phyloP scores from a whole-genome alignment of 2,797 vertebrate species.

The Artibeus jamaicensis region DNA sequence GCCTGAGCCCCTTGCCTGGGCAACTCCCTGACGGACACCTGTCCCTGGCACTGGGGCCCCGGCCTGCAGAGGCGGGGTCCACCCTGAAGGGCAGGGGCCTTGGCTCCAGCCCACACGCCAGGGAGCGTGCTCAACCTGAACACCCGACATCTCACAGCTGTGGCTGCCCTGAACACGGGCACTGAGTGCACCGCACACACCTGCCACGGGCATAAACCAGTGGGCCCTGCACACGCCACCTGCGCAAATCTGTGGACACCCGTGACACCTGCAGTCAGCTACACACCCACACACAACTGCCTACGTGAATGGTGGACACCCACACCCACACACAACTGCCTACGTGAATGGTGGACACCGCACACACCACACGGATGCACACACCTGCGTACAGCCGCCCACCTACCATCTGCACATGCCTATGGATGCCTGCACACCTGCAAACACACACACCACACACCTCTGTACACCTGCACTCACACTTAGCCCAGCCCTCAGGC shows the following conservation, averaged over 20 bases:
- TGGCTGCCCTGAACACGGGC: not conserved
- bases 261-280: too few species aligned
- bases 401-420: too few species aligned
- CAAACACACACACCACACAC: not conserved
- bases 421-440: too few species aligned
- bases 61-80: not conserved
- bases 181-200: rapidly evolving
- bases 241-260: rapidly evolving
- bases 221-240: not conserved
- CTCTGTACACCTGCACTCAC: not conserved
- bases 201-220: not conserved
- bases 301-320: too few species aligned
- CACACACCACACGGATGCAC: too few species aligned
- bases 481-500: rapidly evolving
- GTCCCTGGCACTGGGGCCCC: not conserved
- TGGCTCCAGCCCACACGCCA: rapidly evolving
- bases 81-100: too few species aligned
- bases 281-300: too few species aligned
- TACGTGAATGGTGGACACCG: too few species aligned
- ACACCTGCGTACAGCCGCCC: too few species aligned
- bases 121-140: not conserved
- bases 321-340: too few species aligned
- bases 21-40: not conserved
- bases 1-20: not conserved
- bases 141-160: not conserved